Base-by-base conservation (phyloP, 2,888 invertebrate species). In the Agrenia bidenticulata region DNA sequence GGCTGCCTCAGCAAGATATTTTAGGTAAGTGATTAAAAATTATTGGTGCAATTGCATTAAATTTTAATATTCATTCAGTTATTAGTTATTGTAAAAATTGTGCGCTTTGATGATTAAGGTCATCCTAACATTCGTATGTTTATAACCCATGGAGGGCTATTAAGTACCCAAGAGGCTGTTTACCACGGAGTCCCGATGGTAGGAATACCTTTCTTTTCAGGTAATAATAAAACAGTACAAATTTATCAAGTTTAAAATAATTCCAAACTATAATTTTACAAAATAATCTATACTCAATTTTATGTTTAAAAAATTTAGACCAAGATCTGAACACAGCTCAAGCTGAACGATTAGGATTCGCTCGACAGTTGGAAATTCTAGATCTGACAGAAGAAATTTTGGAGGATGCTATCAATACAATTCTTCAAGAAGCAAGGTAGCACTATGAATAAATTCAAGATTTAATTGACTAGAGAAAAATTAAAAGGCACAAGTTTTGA, bases 1-100 rank as follows among this genome's bases (percentile, higher is more conserved):
- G 84, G 1, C 84, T 88, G 74, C 91, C 92, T 1, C 92, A 92
- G 77, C 85, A 87, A 76, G 88, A 89, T 77, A 83, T 92, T 77
- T 81, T 92, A 63, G 87, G 92, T 61, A 49, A n/a, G 1, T 32
- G 53, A 4, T 2, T 17, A 4, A 32, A 32, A 32, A 32, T 7
- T 45, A 58, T 21, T 45, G 23, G 21, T 24, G 5, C 21, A 45
- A 39, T 21, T n/a, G 11, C 15, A 41, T 58, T 4, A 21, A 39
- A 32, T 32, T 32, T 32, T 32, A 32, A 7, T 32, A 7, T 7
- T 32, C 11, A 7, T 32, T 32, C 32, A 32, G 11, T n/a, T n/a
- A n/a, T n/a, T n/a, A n/a, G n/a, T n/a, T n/a, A n/a, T n/a, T n/a
- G n/a, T n/a, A n/a, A n/a, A n/a, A n/a, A n/a, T n/a, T n/a, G n/a